These are phyloP conservation scores for Cavia aperea DNA, from an alignment of 2,113 vertebrate genomes.

Conservation along the genomic window DNA sequence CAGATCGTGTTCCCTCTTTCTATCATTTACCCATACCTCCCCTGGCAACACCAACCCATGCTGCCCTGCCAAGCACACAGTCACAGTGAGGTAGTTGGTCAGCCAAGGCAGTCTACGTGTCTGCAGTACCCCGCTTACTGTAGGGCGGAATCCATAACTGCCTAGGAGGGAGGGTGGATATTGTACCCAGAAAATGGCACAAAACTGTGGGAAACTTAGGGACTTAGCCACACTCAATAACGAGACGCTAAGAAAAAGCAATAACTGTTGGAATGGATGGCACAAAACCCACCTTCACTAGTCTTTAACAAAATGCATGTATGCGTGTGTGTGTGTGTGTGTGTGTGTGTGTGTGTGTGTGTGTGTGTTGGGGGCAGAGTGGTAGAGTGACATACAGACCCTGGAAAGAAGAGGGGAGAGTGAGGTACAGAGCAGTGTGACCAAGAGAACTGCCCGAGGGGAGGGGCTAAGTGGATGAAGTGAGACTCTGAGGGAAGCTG, in stretches of 20 bases:
- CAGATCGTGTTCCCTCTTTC: background rate
- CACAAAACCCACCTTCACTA: background rate
- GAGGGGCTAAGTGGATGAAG: background rate
- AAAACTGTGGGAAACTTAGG: background rate
- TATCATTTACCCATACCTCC: background rate
- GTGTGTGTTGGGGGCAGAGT: background rate
- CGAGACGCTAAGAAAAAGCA: background rate
- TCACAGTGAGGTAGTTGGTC: background rate
- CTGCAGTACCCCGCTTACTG: background rate
- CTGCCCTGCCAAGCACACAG: background rate
- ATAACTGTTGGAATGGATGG: background rate
- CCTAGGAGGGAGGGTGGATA: background rate
- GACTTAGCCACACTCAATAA: no score
- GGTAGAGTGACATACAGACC: background rate
- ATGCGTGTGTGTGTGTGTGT: background rate
- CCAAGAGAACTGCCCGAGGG: background rate
- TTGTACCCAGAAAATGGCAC: background rate
- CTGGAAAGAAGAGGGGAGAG: background rate
- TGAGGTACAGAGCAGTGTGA: background rate
- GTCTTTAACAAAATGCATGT: background rate
- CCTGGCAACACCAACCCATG: constrained; percentile 3
- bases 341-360: background rate
- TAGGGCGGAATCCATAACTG: background rate
- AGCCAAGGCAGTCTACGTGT: background rate
- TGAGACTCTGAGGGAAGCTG: background rate